A percentile compares a stretch with the other conserved stretches of the same genome.
Conservation (phyloP, 53 echinoderm and acorn worm genomes). For the Henricia sp. region DNA sequence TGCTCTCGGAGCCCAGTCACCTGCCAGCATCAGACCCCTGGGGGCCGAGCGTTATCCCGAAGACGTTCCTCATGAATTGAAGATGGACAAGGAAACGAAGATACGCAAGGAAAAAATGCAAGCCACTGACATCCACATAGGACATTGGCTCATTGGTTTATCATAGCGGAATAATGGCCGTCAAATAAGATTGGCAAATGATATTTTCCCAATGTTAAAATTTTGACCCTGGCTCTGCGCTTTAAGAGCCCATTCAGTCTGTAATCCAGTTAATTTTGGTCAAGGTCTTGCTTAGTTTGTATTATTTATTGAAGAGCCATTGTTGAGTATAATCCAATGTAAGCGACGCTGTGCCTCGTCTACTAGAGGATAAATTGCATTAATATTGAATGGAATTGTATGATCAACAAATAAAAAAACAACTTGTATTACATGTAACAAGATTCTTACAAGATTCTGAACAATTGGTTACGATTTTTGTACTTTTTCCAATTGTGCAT, state of each 20-base stretch:
- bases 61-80: slow-evolving; percentile 5
- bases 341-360: too few species aligned
- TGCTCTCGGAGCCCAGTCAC: slow-evolving; percentile 46
- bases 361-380: too few species aligned
- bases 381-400: too few species aligned
- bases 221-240: neutral
- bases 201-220: neutral
- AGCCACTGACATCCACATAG: too few species aligned
- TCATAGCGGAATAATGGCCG: neutral
- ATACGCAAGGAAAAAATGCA: neutral
- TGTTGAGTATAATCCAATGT: too few species aligned
- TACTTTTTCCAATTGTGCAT: too few species aligned
- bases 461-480: too few species aligned
- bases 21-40: slow-evolving; percentile 8
- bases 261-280: slow-evolving; percentile 21
- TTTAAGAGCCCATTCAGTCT: neutral
- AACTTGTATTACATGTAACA: too few species aligned
- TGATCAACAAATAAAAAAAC: too few species aligned
- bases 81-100: neutral
- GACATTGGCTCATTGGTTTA: neutral
- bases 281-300: slow-evolving; percentile 28
- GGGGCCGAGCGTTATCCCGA: neutral
- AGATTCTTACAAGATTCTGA: too few species aligned
- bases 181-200: slow-evolving; percentile 2
- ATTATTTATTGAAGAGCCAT: slow-evolving; percentile 6